A percentile compares a stretch with the other conserved stretches of the same genome.
These are phyloP conservation scores for Syrista parreyssii DNA, from an alignment of 2,888 invertebrate genomes.

Conservation along the genomic window DNA sequence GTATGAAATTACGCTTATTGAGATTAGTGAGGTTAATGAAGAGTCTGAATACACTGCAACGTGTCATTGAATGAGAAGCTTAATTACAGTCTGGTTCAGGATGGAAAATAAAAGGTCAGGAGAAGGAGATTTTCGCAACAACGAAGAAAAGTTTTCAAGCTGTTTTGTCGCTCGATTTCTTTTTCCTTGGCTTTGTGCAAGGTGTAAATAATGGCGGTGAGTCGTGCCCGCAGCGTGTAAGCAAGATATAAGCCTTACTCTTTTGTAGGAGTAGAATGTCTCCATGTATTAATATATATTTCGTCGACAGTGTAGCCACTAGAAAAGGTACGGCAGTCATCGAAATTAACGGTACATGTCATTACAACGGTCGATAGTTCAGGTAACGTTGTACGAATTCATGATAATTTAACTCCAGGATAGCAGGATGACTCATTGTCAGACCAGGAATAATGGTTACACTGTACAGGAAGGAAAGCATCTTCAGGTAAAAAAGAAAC, in stretches of 20 bases:
- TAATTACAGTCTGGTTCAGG: not conserved
- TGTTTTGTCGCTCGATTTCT: not conserved
- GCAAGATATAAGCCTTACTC: not conserved
- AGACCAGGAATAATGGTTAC: not conserved
- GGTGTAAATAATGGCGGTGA: not conserved
- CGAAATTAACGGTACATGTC: conserved; percentile 19
- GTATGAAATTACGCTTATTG: not conserved
- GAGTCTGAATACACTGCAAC: not conserved
- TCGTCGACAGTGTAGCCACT: not conserved
- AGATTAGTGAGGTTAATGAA: not conserved
- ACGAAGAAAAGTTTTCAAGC: not conserved
- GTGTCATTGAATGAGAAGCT: not conserved
- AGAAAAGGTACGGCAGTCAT: conserved; percentile 3
- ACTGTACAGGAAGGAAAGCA: not conserved
- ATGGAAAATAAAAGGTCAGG: not conserved
- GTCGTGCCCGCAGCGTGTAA: not conserved
- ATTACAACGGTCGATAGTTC: conserved; percentile 16
- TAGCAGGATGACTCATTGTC: not conserved
- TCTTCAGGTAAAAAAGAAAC: not conserved
- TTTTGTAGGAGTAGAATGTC: not conserved
- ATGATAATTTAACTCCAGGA: not conserved
- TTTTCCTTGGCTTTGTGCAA: not conserved
- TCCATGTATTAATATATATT: not conserved
- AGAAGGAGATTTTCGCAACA: not conserved
- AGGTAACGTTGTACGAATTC: conserved; percentile 12